Evolutionary conservation across 53 echinoderm and acorn worm genomes (phyloP), one percentile per base, ranked within the genome.

Genomic region (Mesocentrotus franciscanus): DNA sequence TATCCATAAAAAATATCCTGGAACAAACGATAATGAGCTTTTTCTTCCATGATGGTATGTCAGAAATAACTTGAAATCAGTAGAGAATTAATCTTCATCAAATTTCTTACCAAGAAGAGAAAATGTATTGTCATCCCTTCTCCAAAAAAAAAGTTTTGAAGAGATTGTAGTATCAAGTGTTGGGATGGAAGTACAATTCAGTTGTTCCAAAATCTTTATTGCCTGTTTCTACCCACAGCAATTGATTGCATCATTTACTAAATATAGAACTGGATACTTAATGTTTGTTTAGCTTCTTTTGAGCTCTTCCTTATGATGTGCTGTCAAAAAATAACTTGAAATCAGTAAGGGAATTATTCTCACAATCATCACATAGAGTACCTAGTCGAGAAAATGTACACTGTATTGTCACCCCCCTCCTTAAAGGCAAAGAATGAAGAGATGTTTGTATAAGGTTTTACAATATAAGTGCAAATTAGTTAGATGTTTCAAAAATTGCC

Each of bases 1-100:
- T 87, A 87, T 87, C 87, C 58, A 87, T 58, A 13, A 87, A 71
- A 87, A 57, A 87, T 83, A 84, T 55, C 39, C 22, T 84, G 20
- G 55, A 49, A 49, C 49, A 49, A 20, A 22, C 34, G 14, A 84
- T 55, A 49, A 84, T 84, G 55, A 8, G 22, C 36, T 58, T n/a
- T 87, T 13, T 1, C 29, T 56, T 56, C 56, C 11, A 49, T 49
- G 24, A 84, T 24, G 49, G 42, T 32, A 57, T 58, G 58, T 75
- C 75, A 75, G 30, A 27, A 75, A 75, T 75, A 75, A 12, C 75
- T 75, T 27, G 11, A 75, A 75, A 75, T 75, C 75, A 27, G 11
- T 27, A 30, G 75, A 75, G 75, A 75, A 75, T 75, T 75, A 75
- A 75, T 75, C 75, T 75, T 75, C 75, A 75, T 75, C 75, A n/a